Evolutionary conservation across 2,888 invertebrate genomes (phyloP).

Genomic region (Hyles lineata): DNA sequence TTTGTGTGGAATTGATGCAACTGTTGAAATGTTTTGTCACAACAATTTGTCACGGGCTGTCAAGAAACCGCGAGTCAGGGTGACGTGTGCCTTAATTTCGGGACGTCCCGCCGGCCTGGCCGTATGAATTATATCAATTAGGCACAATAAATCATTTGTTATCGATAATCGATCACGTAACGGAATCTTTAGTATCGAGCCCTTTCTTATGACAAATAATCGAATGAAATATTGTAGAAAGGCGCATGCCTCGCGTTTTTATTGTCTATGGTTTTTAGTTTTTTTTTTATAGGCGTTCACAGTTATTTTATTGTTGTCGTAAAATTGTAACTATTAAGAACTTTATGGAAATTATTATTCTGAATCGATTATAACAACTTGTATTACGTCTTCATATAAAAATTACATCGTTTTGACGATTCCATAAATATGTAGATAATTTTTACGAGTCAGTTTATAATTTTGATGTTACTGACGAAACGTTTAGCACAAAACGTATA

Average conservation of each 20-base stretch:
- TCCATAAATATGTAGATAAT: neutral
- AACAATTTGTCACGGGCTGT: slow-evolving; percentile 83
- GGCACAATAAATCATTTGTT: slow-evolving; percentile 75
- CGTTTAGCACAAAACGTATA: neutral
- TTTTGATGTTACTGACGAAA: neutral
- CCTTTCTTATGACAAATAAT: slow-evolving; percentile 72
- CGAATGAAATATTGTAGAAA: slow-evolving; percentile 43
- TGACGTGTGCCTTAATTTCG: slow-evolving; percentile 57
- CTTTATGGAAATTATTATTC: slow-evolving; percentile 9
- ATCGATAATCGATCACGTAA: slow-evolving; percentile 74
- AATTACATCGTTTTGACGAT: neutral
- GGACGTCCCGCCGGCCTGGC: slow-evolving; percentile 63
- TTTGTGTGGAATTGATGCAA: slow-evolving; percentile 69
- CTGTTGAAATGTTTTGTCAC: slow-evolving; percentile 85
- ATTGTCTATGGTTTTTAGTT: slow-evolving; percentile 6
- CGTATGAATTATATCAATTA: slow-evolving; percentile 80
- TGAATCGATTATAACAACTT: slow-evolving; percentile 10
- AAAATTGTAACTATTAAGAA: slow-evolving; percentile 9
- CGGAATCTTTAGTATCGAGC: slow-evolving; percentile 73
- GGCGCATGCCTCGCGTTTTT: slow-evolving; percentile 18
- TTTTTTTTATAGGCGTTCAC: neutral
- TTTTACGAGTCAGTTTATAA: neutral
- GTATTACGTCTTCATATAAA: neutral
- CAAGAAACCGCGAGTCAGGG: slow-evolving; percentile 73
- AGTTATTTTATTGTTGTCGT: slow-evolving; percentile 21